phyloP scores from a whole-genome alignment of 2,888 invertebrate genomes.

The Coremacera marginata region DNA sequence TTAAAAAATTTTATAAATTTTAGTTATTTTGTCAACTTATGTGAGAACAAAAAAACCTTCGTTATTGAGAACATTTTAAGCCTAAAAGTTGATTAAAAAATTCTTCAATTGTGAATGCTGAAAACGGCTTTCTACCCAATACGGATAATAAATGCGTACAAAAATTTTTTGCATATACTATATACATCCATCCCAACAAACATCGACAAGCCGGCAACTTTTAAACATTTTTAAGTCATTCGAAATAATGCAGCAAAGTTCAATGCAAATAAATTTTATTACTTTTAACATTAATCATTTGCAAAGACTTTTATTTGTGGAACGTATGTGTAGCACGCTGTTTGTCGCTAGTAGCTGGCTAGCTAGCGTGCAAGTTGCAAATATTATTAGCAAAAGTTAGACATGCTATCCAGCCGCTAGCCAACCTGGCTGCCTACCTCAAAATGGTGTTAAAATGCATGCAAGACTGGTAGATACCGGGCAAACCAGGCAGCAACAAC shows the following conservation, averaged over 20 bases:
- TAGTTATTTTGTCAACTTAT: too few relatives aligned
- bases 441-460: constrained; percentile 36
- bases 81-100: too few relatives aligned
- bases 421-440: background rate
- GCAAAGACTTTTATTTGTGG: constrained; percentile 19
- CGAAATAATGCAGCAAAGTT: constrained; percentile 46
- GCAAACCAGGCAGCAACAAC: background rate
- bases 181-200: background rate
- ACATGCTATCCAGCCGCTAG: constrained; percentile 8
- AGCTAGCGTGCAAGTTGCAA: constrained; percentile 61
- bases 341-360: background rate
- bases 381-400: constrained; percentile 55
- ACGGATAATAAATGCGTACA: too few relatives aligned
- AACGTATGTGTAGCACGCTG: constrained; percentile 13
- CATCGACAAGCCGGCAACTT: background rate
- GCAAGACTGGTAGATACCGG: constrained; percentile 2
- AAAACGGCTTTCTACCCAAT: too few relatives aligned
- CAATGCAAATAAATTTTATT: constrained; percentile 50
- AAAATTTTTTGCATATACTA: too few relatives aligned
- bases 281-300: constrained; percentile 49
- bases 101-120: too few relatives aligned
- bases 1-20: too few relatives aligned
- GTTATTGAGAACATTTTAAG: too few relatives aligned
- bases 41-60: too few relatives aligned
- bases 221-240: background rate